Conservation (phyloP, 2,888 invertebrate genomes). For the Entomobrya multifasciata region DNA sequence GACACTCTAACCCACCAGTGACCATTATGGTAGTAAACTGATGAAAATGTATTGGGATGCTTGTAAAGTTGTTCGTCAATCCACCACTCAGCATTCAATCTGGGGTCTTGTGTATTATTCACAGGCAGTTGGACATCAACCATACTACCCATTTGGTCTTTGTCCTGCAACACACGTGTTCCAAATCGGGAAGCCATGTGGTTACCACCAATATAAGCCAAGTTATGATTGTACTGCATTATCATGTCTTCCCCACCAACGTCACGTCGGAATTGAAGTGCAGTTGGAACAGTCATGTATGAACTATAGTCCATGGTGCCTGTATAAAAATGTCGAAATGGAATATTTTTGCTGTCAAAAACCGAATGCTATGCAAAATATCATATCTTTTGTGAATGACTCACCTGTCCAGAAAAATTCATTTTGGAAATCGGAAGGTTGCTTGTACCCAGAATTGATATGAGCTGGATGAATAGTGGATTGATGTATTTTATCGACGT, state of each 20-base stretch:
- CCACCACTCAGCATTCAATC: slow-evolving; percentile 46
- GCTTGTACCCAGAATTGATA: slow-evolving; percentile 63
- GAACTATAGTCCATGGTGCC: slow-evolving; percentile 76
- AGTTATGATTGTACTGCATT: slow-evolving; percentile 68
- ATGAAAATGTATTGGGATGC: slow-evolving; percentile 28
- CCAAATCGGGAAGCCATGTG: slow-evolving; percentile 50
- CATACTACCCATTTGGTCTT: slow-evolving; percentile 69
- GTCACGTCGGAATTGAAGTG: slow-evolving; percentile 67
- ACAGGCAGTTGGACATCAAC: slow-evolving; percentile 73
- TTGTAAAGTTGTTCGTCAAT: slow-evolving; percentile 56
- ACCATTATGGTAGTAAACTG: slow-evolving; percentile 54
- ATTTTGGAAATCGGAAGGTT: slow-evolving; percentile 65
- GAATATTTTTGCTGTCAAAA: background rate
- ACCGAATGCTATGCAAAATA: too few species aligned
- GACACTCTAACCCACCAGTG: slow-evolving; percentile 69
- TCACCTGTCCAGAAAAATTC: slow-evolving; percentile 76
- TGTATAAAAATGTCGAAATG: background rate
- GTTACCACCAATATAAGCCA: slow-evolving; percentile 69
- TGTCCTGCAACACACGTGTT: slow-evolving; percentile 61
- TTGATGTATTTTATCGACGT: slow-evolving; percentile 72
- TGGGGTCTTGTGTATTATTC: slow-evolving; percentile 37
- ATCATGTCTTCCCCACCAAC: slow-evolving; percentile 74
- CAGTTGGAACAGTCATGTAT: slow-evolving; percentile 72
- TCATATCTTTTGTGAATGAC: background rate
- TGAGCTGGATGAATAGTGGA: slow-evolving; percentile 69